A percentile compares a stretch with the other conserved stretches of the same genome.
Conservation (phyloP, 2,113 vertebrate genomes). For the Dolichotis patagonum region DNA sequence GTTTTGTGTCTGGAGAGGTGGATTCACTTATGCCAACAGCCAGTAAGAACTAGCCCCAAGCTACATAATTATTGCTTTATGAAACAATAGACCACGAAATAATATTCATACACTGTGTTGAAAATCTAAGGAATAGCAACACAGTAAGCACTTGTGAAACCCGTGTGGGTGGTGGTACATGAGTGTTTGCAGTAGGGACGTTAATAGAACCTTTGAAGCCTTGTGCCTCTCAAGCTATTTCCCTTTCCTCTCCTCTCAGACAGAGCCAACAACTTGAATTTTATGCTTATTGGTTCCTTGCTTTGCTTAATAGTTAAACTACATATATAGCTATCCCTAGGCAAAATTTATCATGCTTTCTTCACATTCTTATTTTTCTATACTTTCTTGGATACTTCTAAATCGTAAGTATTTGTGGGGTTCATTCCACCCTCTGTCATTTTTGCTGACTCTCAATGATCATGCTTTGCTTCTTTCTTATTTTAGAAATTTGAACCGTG, state of each 20-base stretch:
- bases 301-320: background rate
- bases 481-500: background rate
- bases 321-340: background rate
- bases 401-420: background rate
- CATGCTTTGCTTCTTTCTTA: background rate
- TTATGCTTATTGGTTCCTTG: background rate
- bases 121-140: background rate
- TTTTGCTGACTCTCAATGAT: background rate
- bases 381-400: background rate
- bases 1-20: background rate
- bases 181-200: background rate
- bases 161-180: accelerated
- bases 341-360: background rate
- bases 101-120: background rate
- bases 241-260: background rate
- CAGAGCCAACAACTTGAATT: background rate
- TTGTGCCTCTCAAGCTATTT: background rate
- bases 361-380: background rate
- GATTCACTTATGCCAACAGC: background rate
- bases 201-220: background rate
- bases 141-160: background rate
- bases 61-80: background rate
- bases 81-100: background rate
- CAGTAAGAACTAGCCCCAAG: background rate
- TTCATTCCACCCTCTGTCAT: background rate